phyloP scores from a whole-genome alignment of 2,113 vertebrate genomes.

The Ceyx cyanopectus region DNA sequence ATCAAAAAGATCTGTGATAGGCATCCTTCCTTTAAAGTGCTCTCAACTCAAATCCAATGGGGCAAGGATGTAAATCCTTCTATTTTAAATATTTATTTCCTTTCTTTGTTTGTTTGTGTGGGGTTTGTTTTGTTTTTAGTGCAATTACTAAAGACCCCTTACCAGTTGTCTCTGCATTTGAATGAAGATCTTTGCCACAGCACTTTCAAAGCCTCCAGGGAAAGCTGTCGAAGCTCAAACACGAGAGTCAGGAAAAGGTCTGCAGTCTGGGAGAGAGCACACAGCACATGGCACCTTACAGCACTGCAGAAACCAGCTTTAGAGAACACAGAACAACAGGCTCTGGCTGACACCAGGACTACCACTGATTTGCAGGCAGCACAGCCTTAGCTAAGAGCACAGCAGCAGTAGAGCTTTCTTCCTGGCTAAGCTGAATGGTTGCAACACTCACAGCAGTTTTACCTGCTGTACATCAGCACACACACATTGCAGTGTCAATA shows the following conservation, averaged over 20 bases:
- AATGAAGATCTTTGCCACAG: slow-evolving; percentile 82
- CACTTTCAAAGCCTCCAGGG: slow-evolving; percentile 66
- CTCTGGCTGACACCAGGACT: background rate
- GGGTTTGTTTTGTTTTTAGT: background rate
- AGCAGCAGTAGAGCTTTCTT: background rate
- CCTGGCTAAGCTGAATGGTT: background rate
- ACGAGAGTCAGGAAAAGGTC: slow-evolving; percentile 80
- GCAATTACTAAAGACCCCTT: slow-evolving; percentile 13
- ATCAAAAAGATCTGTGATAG: background rate
- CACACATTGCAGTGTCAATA: background rate
- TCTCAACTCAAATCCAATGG: background rate
- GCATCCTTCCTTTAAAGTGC: background rate
- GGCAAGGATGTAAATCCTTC: background rate
- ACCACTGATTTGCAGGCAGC: background rate
- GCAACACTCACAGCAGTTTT: background rate
- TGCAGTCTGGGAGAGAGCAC: slow-evolving; percentile 67
- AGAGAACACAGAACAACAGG: background rate
- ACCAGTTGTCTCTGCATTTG: slow-evolving; percentile 85
- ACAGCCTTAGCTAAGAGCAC: background rate
- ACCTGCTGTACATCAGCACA: background rate
- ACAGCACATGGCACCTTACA: background rate
- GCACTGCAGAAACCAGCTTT: background rate
- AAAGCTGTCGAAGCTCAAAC: slow-evolving; percentile 80
- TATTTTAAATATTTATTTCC: background rate
- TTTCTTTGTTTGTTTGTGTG: background rate